Evolutionary conservation across 2,113 vertebrate genomes (phyloP), one percentile per base, ranked within the genome.

Genomic region (Ochotona princeps): DNA sequence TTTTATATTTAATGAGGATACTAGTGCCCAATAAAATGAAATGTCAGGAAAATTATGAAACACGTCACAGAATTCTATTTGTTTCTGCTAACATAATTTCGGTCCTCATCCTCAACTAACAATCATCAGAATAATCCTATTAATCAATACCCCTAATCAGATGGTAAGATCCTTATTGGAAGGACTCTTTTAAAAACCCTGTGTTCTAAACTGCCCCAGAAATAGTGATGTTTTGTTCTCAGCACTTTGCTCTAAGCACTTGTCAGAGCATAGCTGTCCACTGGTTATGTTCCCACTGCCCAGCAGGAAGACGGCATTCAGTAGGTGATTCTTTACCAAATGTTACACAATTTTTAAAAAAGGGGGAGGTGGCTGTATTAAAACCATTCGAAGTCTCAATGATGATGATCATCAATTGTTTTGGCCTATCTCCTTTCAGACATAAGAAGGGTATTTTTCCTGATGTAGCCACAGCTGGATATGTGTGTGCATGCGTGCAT

Each of bases 1-100:
- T 73, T 87, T 78, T 63, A 76, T 65, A 93, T 83, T 96, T 93
- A 96, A 90, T 90, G 23, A 87, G 83, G 91, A 90, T 47, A 92
- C 8, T 51, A 87, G 35, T 51, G 80, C 94, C 65, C 79, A 91
- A 89, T 3, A 91, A 94, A 89, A n/a, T n/a, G n/a, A n/a, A n/a
- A 73, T 72, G 61, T 80, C 49, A n/a, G 35, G 57, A 88, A 96
- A 90, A 82, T 83, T 38, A 88, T 82, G 74, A 90, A 87, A 91
- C 1, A 3, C 60, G 67, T 83, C 61, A 86, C 17, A 92, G 28
- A 95, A 94, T 83, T 90, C 61, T 84, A 91, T n/a, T 8, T 86
- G 20, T 60, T 2, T 5, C 70, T 73, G 73, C 83, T 76, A 92
- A 92, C 54, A 76, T 2, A 75, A 54, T 74, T 81, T 90, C 30